Base-by-base conservation (phyloP, 1,140 invertebrate genomes). In the Ptiloglossa arizonensis region DNA sequence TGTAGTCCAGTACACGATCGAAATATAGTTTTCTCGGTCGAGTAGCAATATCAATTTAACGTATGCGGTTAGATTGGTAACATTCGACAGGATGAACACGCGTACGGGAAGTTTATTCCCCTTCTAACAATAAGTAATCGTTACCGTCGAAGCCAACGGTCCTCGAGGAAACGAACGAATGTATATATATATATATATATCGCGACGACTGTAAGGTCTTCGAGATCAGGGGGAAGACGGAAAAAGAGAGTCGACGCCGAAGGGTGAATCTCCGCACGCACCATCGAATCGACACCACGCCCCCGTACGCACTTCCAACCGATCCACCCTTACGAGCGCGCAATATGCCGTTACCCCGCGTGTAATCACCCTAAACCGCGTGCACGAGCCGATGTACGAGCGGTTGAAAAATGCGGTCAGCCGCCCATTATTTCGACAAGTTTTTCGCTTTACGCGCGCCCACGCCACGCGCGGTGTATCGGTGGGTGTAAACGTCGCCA, bases 361-460 rank as follows among this genome's bases (percentile, higher is more conserved):
- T 82, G 86, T 89, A 89, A 91, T 90, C 89, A 88, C 89, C 86
- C 87, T 87, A 88, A 87, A 86, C 86, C 85, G 87, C 86, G 89
- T 88, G 88, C 86, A 66, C 46, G 69, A 79, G 70, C 44, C 76
- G 79, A 80, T 74, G 72, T 80, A 87, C 72, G 68, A 85, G 70
- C 67, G 77, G 81, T 86, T 86, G 79, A 88, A 87, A 90, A 88
- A 88, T 70, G 64, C 75, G 86, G 79, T 86, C 82, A 74, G 62
- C 76, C 75, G 57, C 19, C 78, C 59, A 84, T 89, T 86, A 87
- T 86, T 86, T 86, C 72, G 76, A 81, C 46, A 84, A 83, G 69
- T 83, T 87, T n/a, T 84, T 83, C 80, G 59, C 66, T 87, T 71
- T 76, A 71, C 75, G 32, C 72, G 48, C 74, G 80, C 56, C 71